Evolutionary conservation across 2,797 vertebrate genomes (phyloP).

Genomic region (Sternotherus odoratus): DNA sequence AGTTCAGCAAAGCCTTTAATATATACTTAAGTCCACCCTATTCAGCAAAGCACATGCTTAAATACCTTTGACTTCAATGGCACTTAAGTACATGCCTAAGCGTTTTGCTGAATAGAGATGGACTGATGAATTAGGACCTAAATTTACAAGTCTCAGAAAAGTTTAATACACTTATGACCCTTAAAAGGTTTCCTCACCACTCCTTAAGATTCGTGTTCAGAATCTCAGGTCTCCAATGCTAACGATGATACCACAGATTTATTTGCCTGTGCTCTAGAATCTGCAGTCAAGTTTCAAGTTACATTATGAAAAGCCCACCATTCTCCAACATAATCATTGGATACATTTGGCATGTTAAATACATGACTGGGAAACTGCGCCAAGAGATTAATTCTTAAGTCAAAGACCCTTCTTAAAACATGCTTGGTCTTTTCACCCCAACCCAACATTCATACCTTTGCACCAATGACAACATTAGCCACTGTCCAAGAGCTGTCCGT

Average conservation of each 20-base stretch:
- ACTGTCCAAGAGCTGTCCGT: not conserved
- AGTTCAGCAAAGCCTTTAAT: not conserved
- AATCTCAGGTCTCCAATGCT: not conserved
- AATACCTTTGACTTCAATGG: not conserved
- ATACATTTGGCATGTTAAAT: not conserved
- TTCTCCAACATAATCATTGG: not conserved
- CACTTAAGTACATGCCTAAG: not conserved
- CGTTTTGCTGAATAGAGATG: not conserved
- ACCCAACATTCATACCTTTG: not conserved
- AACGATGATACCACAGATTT: not conserved
- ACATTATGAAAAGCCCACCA: not conserved
- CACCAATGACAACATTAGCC: not conserved
- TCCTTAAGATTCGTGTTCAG: not conserved
- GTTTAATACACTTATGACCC: not conserved
- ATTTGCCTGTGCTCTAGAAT: not conserved
- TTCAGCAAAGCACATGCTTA: not conserved
- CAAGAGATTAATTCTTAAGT: not conserved
- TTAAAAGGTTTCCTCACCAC: not conserved
- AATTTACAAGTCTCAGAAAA: not conserved
- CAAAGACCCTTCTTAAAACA: not conserved
- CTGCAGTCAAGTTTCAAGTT: not conserved
- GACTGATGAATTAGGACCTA: not conserved
- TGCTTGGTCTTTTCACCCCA: not conserved
- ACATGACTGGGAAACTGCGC: not conserved
- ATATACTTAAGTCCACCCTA: not conserved